These are phyloP conservation scores for Mycetomoellerius zeteki DNA, from an alignment of 1,140 invertebrate genomes.

Conservation along the genomic window DNA sequence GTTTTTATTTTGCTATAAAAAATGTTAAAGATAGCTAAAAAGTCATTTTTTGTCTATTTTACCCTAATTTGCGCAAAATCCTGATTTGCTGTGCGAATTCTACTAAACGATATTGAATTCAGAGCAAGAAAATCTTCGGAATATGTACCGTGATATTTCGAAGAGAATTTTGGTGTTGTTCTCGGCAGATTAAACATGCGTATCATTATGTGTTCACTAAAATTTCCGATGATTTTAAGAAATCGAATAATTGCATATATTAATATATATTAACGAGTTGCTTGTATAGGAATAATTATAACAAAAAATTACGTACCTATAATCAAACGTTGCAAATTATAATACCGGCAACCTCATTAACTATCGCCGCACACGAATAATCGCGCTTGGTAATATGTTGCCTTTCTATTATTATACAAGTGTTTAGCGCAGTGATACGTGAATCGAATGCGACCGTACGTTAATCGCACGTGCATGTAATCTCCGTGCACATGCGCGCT, in stretches of 20 bases:
- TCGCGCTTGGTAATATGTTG: conserved; percentile 68
- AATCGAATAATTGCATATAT: background rate
- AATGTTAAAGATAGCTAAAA: no score
- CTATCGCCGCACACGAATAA: conserved; percentile 48
- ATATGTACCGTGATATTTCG: no score
- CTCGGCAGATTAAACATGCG: background rate
- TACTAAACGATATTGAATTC: no score
- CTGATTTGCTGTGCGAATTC: no score
- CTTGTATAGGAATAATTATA: background rate
- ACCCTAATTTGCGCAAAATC: no score
- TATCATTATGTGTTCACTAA: background rate
- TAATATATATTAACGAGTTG: background rate
- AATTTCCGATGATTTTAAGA: background rate
- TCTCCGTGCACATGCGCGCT: conserved; percentile 32
- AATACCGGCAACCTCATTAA: background rate
- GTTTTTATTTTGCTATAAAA: no score
- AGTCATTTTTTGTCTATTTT: no score
- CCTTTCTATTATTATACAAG: conserved; percentile 71
- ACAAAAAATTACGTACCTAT: background rate
- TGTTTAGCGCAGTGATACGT: conserved; percentile 75
- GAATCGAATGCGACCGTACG: conserved; percentile 77
- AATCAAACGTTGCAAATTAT: background rate
- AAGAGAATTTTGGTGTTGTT: no score
- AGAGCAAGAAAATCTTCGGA: no score
- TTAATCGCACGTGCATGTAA: conserved; percentile 75